Conservation (phyloP, 1,140 invertebrate genomes). For the Triops cancriformis region DNA sequence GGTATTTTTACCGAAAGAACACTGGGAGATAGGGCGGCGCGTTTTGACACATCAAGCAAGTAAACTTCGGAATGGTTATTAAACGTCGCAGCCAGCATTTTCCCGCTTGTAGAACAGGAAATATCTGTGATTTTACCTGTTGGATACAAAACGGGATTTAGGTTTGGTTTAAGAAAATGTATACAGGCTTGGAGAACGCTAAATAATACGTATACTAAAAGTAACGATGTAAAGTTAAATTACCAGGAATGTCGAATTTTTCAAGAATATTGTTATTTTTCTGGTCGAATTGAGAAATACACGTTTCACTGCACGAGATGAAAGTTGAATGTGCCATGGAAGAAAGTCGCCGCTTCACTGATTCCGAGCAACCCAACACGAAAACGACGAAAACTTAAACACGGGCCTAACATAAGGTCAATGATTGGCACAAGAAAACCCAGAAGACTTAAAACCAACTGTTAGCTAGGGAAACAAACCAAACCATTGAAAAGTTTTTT, state of each 20-base stretch:
- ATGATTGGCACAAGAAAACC: no score
- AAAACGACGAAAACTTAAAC: no score
- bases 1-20: not conserved
- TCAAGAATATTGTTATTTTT: not conserved
- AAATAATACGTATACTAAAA: not conserved
- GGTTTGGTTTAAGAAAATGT: not conserved
- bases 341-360: no score
- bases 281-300: not conserved
- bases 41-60: not conserved
- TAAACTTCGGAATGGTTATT: not conserved
- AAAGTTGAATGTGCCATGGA: not conserved
- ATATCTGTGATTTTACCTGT: not conserved
- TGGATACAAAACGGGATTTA: no score
- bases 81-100: not conserved
- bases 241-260: not conserved
- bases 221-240: not conserved
- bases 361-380: no score
- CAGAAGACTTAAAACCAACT: no score
- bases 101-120: not conserved
- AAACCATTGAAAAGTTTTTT: no score
- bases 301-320: not conserved
- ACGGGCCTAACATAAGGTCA: no score
- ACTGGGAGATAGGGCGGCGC: not conserved
- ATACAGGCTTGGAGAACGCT: no score
- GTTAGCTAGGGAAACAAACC: no score